phyloP scores from a whole-genome alignment of 1,140 invertebrate species.

The Olivierus martensii region DNA sequence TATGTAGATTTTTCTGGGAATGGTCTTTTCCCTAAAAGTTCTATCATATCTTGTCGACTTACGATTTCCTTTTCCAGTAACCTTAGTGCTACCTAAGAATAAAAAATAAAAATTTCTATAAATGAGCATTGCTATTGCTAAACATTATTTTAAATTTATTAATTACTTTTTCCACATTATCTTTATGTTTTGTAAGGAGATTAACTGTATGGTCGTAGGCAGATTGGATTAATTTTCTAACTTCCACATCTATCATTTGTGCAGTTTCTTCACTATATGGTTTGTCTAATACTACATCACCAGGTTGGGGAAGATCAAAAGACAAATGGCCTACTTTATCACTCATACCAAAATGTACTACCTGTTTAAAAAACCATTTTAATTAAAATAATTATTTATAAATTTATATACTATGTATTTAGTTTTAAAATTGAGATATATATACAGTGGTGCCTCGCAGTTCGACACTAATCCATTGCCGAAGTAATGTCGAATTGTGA shows the following conservation, averaged over 20 bases:
- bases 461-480: no score
- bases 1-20: slow-evolving; percentile 99
- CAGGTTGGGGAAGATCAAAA: slow-evolving; percentile 82
- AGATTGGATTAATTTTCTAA: slow-evolving; percentile 59
- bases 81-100: slow-evolving; percentile 71
- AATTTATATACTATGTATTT: no score
- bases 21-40: slow-evolving; percentile 81
- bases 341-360: slow-evolving; percentile 95
- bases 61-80: slow-evolving; percentile 91
- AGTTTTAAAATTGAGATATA: no score
- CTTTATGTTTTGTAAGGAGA: slow-evolving; percentile 72
- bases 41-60: slow-evolving; percentile 95
- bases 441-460: no score
- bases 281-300: slow-evolving; percentile 89
- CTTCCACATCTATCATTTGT: slow-evolving; percentile 91
- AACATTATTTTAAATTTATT: not conserved
- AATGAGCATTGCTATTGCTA: no score
- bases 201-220: slow-evolving; percentile 69
- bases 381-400: no score
- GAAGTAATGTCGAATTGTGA: no score
- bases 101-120: no score
- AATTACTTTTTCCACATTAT: slow-evolving; percentile 67
- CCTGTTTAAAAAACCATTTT: no score
- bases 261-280: slow-evolving; percentile 97
- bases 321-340: slow-evolving; percentile 94